Percentiles rank a stretch among this genome's conserved stretches.
phyloP scores from a whole-genome alignment of 2,888 invertebrate species.

The Bimastos eiseni region DNA sequence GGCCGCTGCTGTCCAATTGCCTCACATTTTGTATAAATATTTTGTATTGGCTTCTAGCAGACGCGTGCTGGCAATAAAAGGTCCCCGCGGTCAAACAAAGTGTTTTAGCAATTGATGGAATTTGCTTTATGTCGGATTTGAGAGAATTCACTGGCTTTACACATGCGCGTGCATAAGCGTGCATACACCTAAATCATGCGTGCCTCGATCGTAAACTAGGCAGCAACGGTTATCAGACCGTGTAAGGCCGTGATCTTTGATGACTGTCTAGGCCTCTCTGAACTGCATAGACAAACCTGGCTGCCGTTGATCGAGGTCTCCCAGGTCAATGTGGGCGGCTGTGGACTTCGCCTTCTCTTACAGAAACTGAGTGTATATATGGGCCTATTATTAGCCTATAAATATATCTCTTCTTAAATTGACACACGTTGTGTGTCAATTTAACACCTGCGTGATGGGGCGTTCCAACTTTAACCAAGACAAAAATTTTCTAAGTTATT shows the following conservation, averaged over 20 bases:
- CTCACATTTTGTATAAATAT: no score
- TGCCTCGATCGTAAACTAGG: neutral
- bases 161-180: no score
- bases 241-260: neutral
- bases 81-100: no score
- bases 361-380: neutral
- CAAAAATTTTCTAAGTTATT: no score
- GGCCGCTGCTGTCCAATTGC: no score
- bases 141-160: neutral
- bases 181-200: neutral
- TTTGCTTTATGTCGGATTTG: neutral
- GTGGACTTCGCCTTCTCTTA: neutral
- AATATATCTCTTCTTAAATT: no score
- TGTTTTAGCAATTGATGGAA: no score
- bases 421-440: neutral
- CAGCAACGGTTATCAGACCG: neutral
- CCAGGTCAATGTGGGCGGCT: neutral
- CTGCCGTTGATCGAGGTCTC: neutral
- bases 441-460: neutral
- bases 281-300: neutral
- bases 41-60: no score
- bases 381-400: no score
- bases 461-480: no score
- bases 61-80: no score
- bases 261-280: neutral